A percentile compares a stretch with the other conserved stretches of the same genome.
Conservation (phyloP, 2,113 vertebrate species). For the Amazona guildingii region DNA sequence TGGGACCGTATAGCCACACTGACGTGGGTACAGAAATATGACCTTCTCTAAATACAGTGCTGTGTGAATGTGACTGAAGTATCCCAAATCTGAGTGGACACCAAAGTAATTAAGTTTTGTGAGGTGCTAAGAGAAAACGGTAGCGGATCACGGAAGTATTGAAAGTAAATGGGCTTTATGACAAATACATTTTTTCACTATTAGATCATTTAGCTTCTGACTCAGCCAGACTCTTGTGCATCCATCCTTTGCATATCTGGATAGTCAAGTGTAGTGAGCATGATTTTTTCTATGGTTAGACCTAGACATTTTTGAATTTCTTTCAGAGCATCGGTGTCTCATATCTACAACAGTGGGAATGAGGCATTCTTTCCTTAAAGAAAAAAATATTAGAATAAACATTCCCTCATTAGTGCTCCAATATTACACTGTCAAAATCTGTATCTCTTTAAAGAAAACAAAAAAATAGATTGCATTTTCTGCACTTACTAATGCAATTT, state of each 20-base stretch:
- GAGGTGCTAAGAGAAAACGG: neutral
- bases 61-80: neutral
- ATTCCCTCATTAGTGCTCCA: neutral
- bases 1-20: neutral
- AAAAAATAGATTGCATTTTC: neutral
- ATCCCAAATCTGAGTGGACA: neutral
- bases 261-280: neutral
- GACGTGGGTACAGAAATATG: neutral
- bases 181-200: neutral
- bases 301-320: neutral
- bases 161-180: neutral
- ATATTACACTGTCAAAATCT: neutral
- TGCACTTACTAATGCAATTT: neutral
- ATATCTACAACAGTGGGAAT: neutral
- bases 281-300: neutral
- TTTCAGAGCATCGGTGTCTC: neutral
- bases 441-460: neutral
- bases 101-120: neutral
- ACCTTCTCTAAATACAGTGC: neutral
- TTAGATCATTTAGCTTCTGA: neutral
- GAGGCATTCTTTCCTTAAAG: neutral
- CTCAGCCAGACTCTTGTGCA: neutral
- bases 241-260: neutral
- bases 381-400: neutral
- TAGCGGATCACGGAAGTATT: neutral